Conservation (phyloP, 2,888 invertebrate species). For the Cryptocheilus praepositus region DNA sequence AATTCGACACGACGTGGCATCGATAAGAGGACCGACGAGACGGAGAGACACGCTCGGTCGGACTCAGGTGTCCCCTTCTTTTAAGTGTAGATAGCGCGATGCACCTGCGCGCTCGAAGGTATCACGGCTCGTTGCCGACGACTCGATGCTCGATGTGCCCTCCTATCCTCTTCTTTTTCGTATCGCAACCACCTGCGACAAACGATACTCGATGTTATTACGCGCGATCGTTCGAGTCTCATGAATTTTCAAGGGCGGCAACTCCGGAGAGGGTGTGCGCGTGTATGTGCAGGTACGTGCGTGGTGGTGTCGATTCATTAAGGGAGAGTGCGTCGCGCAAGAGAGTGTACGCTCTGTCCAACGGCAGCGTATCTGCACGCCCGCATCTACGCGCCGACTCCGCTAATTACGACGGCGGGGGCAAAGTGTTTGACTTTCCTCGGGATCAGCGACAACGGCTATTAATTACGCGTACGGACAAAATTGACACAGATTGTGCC, state of each 20-base stretch:
- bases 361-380: too few species aligned
- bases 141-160: slow-evolving; percentile 15
- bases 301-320: too few species aligned
- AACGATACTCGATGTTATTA: slow-evolving; percentile 38
- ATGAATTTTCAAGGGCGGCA: slow-evolving; percentile 8
- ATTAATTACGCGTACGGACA: too few species aligned
- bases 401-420: too few species aligned
- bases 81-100: slow-evolving; percentile 8
- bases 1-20: slow-evolving; percentile 24
- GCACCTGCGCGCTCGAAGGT: slow-evolving; percentile 46
- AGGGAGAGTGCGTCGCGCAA: background rate
- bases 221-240: slow-evolving; percentile 11
- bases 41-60: too few species aligned
- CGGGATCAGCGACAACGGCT: too few species aligned
- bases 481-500: too few species aligned
- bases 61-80: slow-evolving; percentile 43
- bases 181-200: slow-evolving; percentile 35
- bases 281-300: slow-evolving; percentile 14
- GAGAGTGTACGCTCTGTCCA: background rate
- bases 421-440: too few species aligned
- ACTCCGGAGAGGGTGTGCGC: slow-evolving; percentile 10
- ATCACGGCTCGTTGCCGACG: slow-evolving; percentile 36
- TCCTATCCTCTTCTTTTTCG: background rate
- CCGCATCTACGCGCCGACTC: too few species aligned
- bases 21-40: slow-evolving; percentile 10